These are phyloP conservation scores for Microtus richardsoni DNA, from an alignment of 2,113 vertebrate genomes.

Conservation along the genomic window DNA sequence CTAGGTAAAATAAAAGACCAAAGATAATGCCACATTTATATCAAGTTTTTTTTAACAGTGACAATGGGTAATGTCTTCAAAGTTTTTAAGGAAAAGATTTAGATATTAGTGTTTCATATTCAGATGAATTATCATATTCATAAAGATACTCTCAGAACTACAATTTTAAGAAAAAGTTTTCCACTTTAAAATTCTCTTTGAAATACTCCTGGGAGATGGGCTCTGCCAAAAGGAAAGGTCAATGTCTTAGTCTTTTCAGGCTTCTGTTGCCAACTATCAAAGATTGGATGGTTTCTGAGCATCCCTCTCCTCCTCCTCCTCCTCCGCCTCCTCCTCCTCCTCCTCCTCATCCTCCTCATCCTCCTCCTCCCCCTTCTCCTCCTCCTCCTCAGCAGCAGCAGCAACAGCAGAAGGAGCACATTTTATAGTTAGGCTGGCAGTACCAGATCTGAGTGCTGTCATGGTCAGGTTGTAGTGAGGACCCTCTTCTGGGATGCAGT, in stretches of 20 bases:
- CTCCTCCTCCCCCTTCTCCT: accelerated
- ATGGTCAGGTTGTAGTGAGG: background rate
- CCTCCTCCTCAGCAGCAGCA: background rate
- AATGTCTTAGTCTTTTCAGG: background rate
- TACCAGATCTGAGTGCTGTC: background rate
- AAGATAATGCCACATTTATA: background rate
- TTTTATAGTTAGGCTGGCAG: background rate
- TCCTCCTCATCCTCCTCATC: no score
- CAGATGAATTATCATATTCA: slow-evolving; percentile 36
- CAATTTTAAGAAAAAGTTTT: background rate
- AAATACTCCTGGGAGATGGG: background rate
- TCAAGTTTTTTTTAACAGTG: background rate
- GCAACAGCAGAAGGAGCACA: background rate
- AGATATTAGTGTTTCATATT: slow-evolving; percentile 41
- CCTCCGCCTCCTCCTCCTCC: no score
- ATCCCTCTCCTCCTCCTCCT: background rate
- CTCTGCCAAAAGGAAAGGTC: background rate
- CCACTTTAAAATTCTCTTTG: background rate
- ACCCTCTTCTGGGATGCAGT: background rate
- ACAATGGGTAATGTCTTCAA: background rate
- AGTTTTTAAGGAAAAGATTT: background rate
- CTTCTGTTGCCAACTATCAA: background rate
- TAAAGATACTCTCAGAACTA: slow-evolving; percentile 5
- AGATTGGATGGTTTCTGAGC: background rate
- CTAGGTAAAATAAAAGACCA: slow-evolving; percentile 4